Percentiles rank a stretch among this genome's conserved stretches.
Evolutionary conservation across 2,113 vertebrate genomes (phyloP).

Genomic region (Vulpes ferrilata): DNA sequence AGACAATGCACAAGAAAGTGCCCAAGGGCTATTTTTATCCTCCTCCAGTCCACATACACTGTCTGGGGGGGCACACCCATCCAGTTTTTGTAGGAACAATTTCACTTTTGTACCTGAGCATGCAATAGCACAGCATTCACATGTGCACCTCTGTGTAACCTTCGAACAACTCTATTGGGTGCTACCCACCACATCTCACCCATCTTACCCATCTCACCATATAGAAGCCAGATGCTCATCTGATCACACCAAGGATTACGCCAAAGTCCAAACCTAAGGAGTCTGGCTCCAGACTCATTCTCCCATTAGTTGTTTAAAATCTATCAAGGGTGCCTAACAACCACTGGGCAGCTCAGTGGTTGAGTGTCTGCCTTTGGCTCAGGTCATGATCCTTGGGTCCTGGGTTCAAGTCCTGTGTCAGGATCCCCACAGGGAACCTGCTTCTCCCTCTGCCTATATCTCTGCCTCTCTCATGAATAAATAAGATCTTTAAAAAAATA

Average conservation of each 20-base stretch:
- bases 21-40: background rate
- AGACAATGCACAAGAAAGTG: background rate
- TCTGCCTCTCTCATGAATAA: too few species aligned
- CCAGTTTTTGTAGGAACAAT: background rate
- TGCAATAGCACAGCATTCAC: too few species aligned
- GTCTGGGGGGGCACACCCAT: background rate
- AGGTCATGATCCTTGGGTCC: too few species aligned
- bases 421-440: too few species aligned
- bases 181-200: background rate
- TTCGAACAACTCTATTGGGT: background rate
- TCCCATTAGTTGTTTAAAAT: background rate
- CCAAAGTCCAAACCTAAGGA: background rate
- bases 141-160: background rate
- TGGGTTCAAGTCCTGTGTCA: too few species aligned
- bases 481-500: too few species aligned
- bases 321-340: too few species aligned
- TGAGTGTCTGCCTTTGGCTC: too few species aligned
- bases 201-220: too few species aligned
- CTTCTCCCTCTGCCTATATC: too few species aligned
- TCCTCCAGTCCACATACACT: background rate
- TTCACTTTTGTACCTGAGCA: too few species aligned
- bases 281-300: background rate
- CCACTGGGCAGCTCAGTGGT: too few species aligned
- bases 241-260: background rate
- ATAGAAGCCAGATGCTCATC: background rate